phyloP scores from a whole-genome alignment of 1,140 invertebrate genomes.

The Rhyacophila brunnea region DNA sequence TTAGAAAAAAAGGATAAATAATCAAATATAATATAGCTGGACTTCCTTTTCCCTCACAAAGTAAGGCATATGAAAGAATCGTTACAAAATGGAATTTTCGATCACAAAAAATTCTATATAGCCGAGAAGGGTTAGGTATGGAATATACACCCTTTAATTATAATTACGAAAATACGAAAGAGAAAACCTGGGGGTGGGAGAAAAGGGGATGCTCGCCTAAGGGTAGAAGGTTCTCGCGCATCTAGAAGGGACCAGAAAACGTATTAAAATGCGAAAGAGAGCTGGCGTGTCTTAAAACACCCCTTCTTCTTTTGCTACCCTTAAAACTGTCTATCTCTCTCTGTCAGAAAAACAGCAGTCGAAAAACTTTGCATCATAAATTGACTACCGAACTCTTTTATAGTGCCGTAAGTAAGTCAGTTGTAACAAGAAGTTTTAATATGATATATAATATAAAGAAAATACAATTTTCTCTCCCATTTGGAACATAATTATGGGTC shows the following conservation, averaged over 20 bases:
- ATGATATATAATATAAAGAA: no score
- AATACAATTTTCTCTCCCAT: no score
- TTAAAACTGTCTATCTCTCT: background rate
- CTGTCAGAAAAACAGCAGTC: no score
- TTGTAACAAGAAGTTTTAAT: no score
- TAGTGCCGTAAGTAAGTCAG: no score
- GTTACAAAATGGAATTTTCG: background rate
- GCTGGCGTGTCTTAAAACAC: constrained; percentile 30
- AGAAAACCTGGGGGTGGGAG: constrained; percentile 14
- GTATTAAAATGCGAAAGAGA: constrained; percentile 38
- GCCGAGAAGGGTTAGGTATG: constrained; percentile 23
- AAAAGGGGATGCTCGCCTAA: constrained; percentile 11
- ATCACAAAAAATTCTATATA: background rate
- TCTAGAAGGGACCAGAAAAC: constrained; percentile 30
- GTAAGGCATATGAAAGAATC: no score
- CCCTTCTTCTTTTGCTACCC: constrained; percentile 2
- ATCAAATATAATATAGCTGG: no score
- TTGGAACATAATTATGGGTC: no score
- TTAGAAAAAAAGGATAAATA: no score
- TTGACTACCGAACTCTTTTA: no score
- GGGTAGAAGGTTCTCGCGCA: constrained; percentile 12
- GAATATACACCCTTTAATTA: constrained; percentile 36
- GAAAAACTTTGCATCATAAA: no score
- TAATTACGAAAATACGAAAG: constrained; percentile 36
- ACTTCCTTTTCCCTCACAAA: no score